Percentiles rank a stretch among this genome's conserved stretches.
Evolutionary conservation across 2,113 vertebrate species (phyloP).

Genomic region (Odontophorus gujanensis): DNA sequence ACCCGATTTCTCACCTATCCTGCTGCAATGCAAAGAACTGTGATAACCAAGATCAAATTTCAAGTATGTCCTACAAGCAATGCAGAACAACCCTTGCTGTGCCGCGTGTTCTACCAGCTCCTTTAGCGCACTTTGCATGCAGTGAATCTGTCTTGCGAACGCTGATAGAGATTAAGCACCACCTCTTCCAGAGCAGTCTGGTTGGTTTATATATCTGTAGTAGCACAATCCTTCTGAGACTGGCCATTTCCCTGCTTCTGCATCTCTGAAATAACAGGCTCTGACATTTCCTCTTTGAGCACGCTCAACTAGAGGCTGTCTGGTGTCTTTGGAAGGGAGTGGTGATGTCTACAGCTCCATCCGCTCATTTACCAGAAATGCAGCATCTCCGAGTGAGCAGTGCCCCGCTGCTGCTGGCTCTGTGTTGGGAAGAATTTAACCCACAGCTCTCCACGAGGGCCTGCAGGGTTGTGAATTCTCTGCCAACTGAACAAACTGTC

Average conservation of each 20-base stretch:
- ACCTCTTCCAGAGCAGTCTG: not conserved
- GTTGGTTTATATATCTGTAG: not conserved
- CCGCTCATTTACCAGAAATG: not conserved
- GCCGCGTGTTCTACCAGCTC: fast-evolving
- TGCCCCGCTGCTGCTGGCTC: not conserved
- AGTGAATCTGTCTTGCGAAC: not conserved
- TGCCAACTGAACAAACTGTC: not conserved
- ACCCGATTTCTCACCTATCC: not conserved
- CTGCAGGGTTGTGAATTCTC: not conserved
- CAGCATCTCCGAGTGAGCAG: not conserved
- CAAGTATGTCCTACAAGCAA: fast-evolving
- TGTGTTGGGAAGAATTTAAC: not conserved
- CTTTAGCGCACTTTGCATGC: not conserved
- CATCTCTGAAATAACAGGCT: not conserved
- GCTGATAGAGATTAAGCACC: not conserved
- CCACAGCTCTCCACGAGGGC: not conserved
- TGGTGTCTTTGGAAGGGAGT: not conserved
- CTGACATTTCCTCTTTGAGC: not conserved
- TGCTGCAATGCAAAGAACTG: not conserved
- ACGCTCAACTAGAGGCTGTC: not conserved
- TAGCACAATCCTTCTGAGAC: not conserved
- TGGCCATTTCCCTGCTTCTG: not conserved
- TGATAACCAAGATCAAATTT: fast-evolving
- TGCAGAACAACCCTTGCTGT: not conserved
- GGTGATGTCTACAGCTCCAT: not conserved